phyloP scores from a whole-genome alignment of 2,113 vertebrate species.

The Clarias magur region DNA sequence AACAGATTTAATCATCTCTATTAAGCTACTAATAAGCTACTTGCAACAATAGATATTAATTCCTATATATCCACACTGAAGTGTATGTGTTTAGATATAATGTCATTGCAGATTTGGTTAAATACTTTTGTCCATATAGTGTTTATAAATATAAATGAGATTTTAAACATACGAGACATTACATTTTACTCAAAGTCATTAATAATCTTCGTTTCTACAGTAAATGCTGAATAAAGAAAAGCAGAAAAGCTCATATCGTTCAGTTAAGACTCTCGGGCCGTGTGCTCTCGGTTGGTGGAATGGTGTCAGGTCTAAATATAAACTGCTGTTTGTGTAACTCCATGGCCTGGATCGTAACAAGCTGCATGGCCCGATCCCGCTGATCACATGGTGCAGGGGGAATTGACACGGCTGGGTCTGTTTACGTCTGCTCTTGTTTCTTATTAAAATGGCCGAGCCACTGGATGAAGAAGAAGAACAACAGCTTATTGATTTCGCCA shows the following conservation, averaged over 20 bases:
- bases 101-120: not conserved
- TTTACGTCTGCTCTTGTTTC: not conserved
- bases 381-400: not conserved
- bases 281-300: not conserved
- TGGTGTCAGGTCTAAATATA: slow-evolving; percentile 69
- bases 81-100: too few species aligned
- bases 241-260: not conserved
- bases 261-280: not conserved
- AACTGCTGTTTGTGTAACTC: not conserved
- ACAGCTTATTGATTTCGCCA: slow-evolving; percentile 70
- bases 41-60: too few species aligned
- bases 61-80: too few species aligned
- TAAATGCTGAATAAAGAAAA: too few species aligned
- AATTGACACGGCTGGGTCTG: not conserved
- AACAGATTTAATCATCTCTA: too few species aligned
- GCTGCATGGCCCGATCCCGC: not conserved
- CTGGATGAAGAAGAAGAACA: slow-evolving; percentile 77
- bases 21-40: too few species aligned
- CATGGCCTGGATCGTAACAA: not conserved
- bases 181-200: not conserved
- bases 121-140: not conserved
- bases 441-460: slow-evolving; percentile 21
- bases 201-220: not conserved
- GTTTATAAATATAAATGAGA: not conserved
- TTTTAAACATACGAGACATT: not conserved